A percentile compares a stretch with the other conserved stretches of the same genome.
phyloP scores from a whole-genome alignment of 1,140 invertebrate genomes.

The Drosophila baimaii region DNA sequence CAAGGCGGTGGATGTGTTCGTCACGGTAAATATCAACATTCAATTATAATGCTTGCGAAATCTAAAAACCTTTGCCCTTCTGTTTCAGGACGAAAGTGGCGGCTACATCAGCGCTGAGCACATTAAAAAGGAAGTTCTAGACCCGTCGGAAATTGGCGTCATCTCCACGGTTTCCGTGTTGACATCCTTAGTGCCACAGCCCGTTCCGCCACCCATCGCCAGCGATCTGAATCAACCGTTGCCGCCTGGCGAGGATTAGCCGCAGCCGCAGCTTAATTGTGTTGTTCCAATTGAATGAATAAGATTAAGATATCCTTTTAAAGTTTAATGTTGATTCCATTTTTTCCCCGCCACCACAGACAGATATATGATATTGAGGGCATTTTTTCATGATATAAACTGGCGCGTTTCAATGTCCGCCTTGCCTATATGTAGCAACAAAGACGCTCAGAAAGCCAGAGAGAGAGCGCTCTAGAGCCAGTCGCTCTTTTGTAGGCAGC shows the following conservation, averaged over 20 bases:
- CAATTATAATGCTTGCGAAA: background rate
- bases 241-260: conserved; percentile 82
- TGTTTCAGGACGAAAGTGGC: conserved; percentile 74
- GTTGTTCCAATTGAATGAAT: conserved; percentile 30
- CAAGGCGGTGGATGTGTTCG: conserved; percentile 80
- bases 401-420: no score
- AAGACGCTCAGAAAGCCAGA: no score
- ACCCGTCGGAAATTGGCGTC: conserved; percentile 57
- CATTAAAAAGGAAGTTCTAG: conserved; percentile 78
- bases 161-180: conserved; percentile 67
- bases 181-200: conserved; percentile 55
- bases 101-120: conserved; percentile 79
- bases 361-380: no score
- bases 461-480: no score
- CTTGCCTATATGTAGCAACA: no score
- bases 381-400: no score
- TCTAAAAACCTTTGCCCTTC: background rate
- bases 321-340: no score
- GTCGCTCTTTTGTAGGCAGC: no score
- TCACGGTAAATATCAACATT: conserved; percentile 64
- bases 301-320: conserved; percentile 2
- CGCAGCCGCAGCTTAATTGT: conserved; percentile 2
- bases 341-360: no score
- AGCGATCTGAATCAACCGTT: conserved; percentile 69
- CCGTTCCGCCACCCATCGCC: conserved; percentile 50